phyloP scores from a whole-genome alignment of 1,140 invertebrate species.

The Sitobion miscanthi region DNA sequence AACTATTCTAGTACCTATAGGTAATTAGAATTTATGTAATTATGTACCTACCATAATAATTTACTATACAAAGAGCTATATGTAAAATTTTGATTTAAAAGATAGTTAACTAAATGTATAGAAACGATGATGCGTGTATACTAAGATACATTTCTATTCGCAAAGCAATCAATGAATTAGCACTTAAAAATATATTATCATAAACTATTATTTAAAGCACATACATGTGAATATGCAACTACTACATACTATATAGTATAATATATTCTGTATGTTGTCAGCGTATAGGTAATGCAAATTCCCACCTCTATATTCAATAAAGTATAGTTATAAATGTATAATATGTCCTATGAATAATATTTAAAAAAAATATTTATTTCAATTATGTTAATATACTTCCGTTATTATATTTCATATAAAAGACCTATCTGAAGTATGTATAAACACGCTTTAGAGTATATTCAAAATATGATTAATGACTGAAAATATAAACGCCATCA shows the following conservation, averaged over 20 bases:
- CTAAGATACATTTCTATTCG: background rate
- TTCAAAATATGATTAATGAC: conserved; percentile 39
- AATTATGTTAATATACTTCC: background rate
- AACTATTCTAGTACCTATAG: background rate
- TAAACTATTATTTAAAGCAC: background rate
- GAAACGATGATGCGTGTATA: background rate
- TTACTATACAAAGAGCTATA: too few species aligned
- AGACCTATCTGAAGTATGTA: background rate
- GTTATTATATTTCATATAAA: background rate
- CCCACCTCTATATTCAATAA: background rate
- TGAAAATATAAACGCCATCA: background rate
- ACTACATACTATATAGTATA: too few species aligned
- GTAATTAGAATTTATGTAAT: background rate
- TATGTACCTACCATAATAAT: too few species aligned
- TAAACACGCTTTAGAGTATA: background rate
- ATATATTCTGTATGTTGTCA: background rate
- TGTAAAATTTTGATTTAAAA: too few species aligned
- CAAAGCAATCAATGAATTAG: background rate
- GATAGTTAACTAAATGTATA: background rate
- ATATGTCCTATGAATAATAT: background rate
- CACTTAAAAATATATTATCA: background rate
- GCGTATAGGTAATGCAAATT: background rate
- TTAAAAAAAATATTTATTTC: background rate
- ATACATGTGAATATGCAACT: too few species aligned
- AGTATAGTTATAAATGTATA: background rate